Percentiles rank a stretch among this genome's conserved stretches.
phyloP scores from a whole-genome alignment of 2,888 invertebrate species.

The Synergus japonicus region DNA sequence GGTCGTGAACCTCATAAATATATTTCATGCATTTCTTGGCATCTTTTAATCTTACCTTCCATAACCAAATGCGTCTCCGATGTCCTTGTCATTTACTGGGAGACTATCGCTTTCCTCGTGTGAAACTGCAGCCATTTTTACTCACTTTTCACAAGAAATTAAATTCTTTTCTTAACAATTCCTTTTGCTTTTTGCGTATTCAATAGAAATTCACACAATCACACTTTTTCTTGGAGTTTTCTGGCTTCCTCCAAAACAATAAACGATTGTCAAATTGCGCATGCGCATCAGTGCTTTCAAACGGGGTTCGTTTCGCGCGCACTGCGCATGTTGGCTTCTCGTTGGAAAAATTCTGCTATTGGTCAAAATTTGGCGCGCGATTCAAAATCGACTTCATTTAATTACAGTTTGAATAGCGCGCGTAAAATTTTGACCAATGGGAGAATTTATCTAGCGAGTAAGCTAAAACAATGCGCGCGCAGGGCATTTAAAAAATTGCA shows the following conservation, averaged over 20 bases:
- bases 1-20: constrained; percentile 42
- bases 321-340: too few relatives aligned
- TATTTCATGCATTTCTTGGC: constrained; percentile 19
- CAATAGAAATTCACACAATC: background rate
- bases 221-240: background rate
- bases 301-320: too few relatives aligned
- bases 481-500: too few relatives aligned
- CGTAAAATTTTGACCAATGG: too few relatives aligned
- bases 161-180: background rate
- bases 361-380: too few relatives aligned
- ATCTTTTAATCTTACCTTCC: constrained; percentile 63
- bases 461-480: too few relatives aligned
- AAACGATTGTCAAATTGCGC: background rate
- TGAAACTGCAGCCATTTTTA: constrained; percentile 20
- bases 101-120: constrained; percentile 46
- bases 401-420: too few relatives aligned
- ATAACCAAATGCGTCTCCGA: constrained; percentile 73
- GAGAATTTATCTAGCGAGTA: too few relatives aligned
- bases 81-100: constrained; percentile 57
- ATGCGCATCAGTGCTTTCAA: background rate
- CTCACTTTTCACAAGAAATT: constrained; percentile 2
- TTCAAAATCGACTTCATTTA: too few relatives aligned
- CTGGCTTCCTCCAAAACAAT: constrained; percentile 3
- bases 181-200: background rate
- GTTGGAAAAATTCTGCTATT: too few relatives aligned